Evolutionary conservation across 2,888 invertebrate species (phyloP).

Genomic region (Disparrhopalites patrizii): DNA sequence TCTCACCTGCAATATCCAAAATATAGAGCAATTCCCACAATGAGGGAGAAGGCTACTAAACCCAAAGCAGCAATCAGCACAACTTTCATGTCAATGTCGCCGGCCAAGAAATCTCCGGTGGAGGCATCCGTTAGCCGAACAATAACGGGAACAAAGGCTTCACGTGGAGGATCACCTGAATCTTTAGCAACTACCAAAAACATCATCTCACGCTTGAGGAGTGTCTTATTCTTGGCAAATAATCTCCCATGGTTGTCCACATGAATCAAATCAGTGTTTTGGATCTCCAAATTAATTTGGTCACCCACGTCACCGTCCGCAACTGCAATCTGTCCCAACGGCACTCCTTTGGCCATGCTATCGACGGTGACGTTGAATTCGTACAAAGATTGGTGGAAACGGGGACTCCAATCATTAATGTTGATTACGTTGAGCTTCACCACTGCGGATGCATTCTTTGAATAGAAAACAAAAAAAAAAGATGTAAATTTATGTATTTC

Average conservation of each 20-base stretch:
- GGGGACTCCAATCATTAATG: constrained; percentile 90
- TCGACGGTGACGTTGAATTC: constrained; percentile 60
- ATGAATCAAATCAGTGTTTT: constrained; percentile 43
- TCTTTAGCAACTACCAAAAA: constrained; percentile 78
- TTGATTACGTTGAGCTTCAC: constrained; percentile 76
- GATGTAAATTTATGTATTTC: no score
- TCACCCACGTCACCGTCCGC: constrained; percentile 81
- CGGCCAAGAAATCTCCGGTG: constrained; percentile 35
- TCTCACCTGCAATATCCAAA: constrained; percentile 46
- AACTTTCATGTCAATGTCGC: constrained; percentile 45
- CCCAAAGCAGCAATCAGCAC: constrained; percentile 41
- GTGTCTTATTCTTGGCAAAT: constrained; percentile 39
- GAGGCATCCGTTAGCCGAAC: constrained; percentile 40
- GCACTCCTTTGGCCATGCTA: constrained; percentile 46
- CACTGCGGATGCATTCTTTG: constrained; percentile 76
- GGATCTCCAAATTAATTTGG: constrained; percentile 60
- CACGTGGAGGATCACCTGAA: constrained; percentile 67
- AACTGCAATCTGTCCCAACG: constrained; percentile 70
- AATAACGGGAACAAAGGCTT: constrained; percentile 46
- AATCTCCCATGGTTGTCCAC: constrained; percentile 44
- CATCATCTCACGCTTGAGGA: constrained; percentile 47
- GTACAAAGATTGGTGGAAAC: constrained; percentile 81
- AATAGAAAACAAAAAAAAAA: no score
- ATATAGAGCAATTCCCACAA: constrained; percentile 41
- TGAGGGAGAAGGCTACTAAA: constrained; percentile 38